Conservation (phyloP, 2,113 vertebrate species). For the Rallus limicola region DNA sequence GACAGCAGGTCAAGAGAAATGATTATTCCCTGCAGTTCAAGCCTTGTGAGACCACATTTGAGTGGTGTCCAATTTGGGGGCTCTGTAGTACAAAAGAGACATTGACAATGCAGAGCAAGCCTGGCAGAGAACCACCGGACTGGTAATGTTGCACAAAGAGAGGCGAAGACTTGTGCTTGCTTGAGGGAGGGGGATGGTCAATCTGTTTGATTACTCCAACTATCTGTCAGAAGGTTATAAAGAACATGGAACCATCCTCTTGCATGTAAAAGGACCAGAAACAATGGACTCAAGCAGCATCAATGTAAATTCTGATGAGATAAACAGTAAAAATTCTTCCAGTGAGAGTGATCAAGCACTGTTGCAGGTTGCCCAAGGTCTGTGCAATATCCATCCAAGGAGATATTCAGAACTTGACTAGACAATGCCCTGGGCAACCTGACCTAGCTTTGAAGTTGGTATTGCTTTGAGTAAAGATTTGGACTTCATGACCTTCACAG, state of each 20-base stretch:
- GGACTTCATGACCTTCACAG: background rate
- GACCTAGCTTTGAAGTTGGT: background rate
- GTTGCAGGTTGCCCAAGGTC: background rate
- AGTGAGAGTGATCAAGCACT: background rate
- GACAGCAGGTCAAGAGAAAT: background rate
- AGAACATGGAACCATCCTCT: background rate
- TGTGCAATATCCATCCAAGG: background rate
- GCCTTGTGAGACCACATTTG: background rate
- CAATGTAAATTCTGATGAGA: background rate
- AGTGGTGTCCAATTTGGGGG: background rate
- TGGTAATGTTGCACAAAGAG: background rate
- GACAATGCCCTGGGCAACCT: background rate
- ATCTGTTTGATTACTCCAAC: background rate
- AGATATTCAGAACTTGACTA: background rate
- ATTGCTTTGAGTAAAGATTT: background rate
- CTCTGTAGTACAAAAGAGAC: background rate
- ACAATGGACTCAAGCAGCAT: background rate
- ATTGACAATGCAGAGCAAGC: background rate
- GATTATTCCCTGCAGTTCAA: background rate
- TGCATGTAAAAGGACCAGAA: background rate
- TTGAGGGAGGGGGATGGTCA: background rate
- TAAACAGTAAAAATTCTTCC: background rate
- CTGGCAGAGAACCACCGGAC: background rate
- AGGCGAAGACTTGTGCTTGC: fast-evolving
- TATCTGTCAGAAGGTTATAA: background rate